Conservation (phyloP, 2,113 vertebrate genomes). For the Chlorodrepanis virens region DNA sequence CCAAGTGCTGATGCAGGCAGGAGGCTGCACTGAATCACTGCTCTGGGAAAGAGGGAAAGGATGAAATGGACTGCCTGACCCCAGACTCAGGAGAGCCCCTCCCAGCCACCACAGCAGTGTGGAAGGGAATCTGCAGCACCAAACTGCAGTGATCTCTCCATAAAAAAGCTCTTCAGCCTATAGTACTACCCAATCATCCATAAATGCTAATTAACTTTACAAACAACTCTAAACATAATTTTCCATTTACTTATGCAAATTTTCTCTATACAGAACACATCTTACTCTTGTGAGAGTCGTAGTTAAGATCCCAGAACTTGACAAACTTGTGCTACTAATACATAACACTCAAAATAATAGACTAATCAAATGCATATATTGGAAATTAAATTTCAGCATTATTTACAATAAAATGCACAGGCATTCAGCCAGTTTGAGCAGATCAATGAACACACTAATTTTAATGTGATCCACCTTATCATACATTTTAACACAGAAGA, state of each 20-base stretch:
- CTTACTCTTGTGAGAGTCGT: accelerated
- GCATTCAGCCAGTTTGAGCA: background rate
- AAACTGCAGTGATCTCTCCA: background rate
- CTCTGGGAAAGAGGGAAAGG: background rate
- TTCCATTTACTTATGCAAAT: background rate
- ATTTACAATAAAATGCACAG: background rate
- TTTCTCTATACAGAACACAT: background rate
- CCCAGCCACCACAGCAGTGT: background rate
- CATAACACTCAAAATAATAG: background rate
- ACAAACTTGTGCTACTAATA: background rate
- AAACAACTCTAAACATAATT: background rate
- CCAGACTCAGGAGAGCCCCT: background rate
- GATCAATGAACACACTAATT: background rate
- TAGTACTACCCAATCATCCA: background rate
- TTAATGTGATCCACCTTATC: background rate
- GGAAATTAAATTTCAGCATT: background rate
- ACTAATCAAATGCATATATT: background rate
- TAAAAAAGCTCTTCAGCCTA: background rate
- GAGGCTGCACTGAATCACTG: background rate
- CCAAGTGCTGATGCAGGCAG: background rate
- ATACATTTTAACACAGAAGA: background rate
- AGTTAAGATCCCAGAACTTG: background rate
- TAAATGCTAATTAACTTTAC: background rate
- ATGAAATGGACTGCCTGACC: background rate
- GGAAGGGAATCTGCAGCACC: background rate